Percentiles rank a stretch among this genome's conserved stretches.
phyloP scores from a whole-genome alignment of 2,113 vertebrate genomes.

The Muntiacus reevesi region DNA sequence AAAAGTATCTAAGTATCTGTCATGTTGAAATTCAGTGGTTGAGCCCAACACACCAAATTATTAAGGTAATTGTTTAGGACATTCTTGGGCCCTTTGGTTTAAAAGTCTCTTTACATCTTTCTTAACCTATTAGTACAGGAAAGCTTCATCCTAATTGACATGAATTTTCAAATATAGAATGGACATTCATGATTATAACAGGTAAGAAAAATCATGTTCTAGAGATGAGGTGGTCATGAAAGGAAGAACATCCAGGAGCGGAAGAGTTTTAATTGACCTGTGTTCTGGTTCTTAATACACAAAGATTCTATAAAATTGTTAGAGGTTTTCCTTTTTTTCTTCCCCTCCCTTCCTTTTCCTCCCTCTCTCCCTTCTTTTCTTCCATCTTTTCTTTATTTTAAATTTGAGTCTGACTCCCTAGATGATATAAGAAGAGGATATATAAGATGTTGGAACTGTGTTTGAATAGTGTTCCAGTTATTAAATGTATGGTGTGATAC shows the following conservation, averaged over 20 bases:
- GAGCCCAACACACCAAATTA: neutral
- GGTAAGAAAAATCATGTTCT: neutral
- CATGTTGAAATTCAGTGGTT: neutral
- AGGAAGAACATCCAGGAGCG: neutral
- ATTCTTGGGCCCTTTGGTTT: neutral
- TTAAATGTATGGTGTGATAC: neutral
- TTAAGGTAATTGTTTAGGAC: neutral
- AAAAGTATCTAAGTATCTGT: neutral
- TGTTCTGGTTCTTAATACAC: neutral
- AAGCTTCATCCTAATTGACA: neutral
- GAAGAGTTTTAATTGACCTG: neutral
- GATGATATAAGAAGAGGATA: neutral
- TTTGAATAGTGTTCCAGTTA: neutral
- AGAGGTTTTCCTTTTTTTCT: neutral
- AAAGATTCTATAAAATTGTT: neutral
- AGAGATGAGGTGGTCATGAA: neutral
- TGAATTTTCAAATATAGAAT: neutral
- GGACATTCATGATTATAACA: neutral
- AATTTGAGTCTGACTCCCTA: neutral
- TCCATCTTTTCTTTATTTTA: too few species aligned
- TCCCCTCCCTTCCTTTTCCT: accelerated
- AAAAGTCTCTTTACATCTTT: neutral
- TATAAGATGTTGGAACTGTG: neutral
- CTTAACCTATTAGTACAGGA: neutral
- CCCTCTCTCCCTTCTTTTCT: accelerated